Evolutionary conservation across 2,797 vertebrate genomes (phyloP), one percentile per base, ranked within the genome.

Genomic region (Austrolebias charrua): DNA sequence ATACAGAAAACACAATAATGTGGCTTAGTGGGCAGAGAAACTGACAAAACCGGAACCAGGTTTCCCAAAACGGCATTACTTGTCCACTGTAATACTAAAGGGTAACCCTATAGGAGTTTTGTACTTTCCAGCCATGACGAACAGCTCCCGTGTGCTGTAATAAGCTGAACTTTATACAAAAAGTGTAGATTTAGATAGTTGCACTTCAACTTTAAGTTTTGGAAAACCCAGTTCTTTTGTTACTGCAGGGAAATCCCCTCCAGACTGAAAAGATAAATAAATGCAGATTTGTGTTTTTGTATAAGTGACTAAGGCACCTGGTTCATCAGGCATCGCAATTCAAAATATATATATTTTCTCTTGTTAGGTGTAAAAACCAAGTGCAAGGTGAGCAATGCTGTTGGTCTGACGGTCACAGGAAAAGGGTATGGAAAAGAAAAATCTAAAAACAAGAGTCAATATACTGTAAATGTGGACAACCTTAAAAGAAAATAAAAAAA

Each of bases 251-350:
- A 77, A 80, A 81, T 60, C 79, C 86, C 82, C 83, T 86, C 71
- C 84, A 84, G 85, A 89, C 86, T 86, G 86, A 84, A 24, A 24
- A 24, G 3, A 24, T 24, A 24, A 24, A 24, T 24, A 90, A 20
- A 84, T 87, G 83, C 71, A 87, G 73, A 86, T 87, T 89, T 86
- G 85, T 90, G 84, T 88, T 88, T 86, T 90, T 71, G 53, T 88
- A 79, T 82, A 74, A 89, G 86, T 88, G 85, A 90, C 85, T 93
- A 93, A 94, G 92, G 93, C 93, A 93, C 90, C 93, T 92, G 91
- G 92, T 91, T 91, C 62, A 90, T 88, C 92, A 93, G 92, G 92
- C 91, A 91, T 92, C 84, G 75, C 89, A 89, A 92, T 54, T 86
- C 86, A 86, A 91, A 88, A 88, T 71, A 74, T 70, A 35, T 38